These are phyloP conservation scores for Volucella inflata DNA, from an alignment of 2,888 invertebrate genomes.

Conservation along the genomic window DNA sequence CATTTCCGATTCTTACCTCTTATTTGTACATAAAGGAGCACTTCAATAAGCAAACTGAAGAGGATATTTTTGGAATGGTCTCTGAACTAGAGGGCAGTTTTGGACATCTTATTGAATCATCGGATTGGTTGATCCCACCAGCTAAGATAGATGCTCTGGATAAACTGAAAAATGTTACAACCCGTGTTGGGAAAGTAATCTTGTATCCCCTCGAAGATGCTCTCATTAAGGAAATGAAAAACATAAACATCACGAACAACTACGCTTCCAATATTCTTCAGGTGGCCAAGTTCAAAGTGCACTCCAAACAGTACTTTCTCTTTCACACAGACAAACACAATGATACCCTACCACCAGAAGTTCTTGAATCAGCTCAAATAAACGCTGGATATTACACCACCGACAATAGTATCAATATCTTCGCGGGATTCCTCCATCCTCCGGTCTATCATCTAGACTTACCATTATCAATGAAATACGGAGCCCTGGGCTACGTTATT, in stretches of 20 bases:
- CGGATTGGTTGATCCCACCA: conserved; percentile 80
- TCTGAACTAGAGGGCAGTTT: conserved; percentile 79
- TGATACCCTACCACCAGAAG: conserved; percentile 77
- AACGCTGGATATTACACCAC: conserved; percentile 81
- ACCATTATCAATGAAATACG: conserved; percentile 81
- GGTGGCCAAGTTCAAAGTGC: conserved; percentile 76
- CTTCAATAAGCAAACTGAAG: conserved; percentile 77
- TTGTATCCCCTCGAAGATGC: conserved; percentile 75
- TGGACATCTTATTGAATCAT: conserved; percentile 76
- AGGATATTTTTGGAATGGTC: conserved; percentile 78
- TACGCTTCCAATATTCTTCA: conserved; percentile 78
- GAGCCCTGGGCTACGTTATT: conserved; percentile 80
- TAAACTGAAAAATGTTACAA: conserved; percentile 78
- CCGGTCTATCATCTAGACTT: conserved; percentile 80
- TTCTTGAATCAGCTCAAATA: conserved; percentile 79
- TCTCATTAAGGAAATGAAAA: conserved; percentile 77
- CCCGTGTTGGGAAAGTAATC: conserved; percentile 78
- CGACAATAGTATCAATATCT: conserved; percentile 81
- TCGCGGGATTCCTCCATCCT: conserved; percentile 80
- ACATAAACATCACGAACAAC: conserved; percentile 76
- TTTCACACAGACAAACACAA: conserved; percentile 73
- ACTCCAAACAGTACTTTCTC: conserved; percentile 78
- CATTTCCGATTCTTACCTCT: conserved; percentile 42
- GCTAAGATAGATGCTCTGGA: conserved; percentile 79
- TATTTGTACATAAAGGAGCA: conserved; percentile 77